Conservation (phyloP, 2,797 vertebrate species). For the Microcaecilia unicolor region DNA sequence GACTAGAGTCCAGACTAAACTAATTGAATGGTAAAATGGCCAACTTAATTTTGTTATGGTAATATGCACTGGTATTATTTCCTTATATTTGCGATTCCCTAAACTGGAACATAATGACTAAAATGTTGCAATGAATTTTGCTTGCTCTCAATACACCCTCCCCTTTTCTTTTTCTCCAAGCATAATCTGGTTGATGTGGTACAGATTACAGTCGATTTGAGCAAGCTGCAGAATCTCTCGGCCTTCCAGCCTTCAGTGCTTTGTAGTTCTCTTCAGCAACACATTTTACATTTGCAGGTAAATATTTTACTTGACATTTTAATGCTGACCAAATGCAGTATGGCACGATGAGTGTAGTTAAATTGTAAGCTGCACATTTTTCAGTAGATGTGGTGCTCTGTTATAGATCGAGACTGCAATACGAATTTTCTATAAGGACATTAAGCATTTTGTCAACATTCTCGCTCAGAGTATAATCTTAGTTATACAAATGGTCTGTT, state of each 20-base stretch:
- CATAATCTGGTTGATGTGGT: conserved; percentile 73
- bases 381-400: too few relatives aligned
- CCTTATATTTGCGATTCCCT: conserved; percentile 20
- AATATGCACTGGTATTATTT: too few relatives aligned
- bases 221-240: conserved; percentile 51
- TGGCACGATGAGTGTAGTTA: conserved; percentile 24
- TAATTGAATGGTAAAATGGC: too few relatives aligned
- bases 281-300: conserved; percentile 85
- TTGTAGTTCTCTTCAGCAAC: conserved; percentile 69
- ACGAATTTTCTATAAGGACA: too few relatives aligned
- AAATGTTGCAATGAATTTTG: conserved; percentile 35
- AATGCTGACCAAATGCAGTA: conserved; percentile 9
- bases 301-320: conserved; percentile 30
- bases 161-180: conserved; percentile 56
- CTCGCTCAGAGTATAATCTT: too few relatives aligned
- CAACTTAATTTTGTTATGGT: too few relatives aligned
- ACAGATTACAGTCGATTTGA: conserved; percentile 69
- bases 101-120: conserved; percentile 12
- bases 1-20: too few relatives aligned
- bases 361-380: conserved; percentile 8
- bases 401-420: too few relatives aligned
- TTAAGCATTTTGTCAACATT: too few relatives aligned
- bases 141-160: too few relatives aligned
- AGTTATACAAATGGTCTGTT: too few relatives aligned
- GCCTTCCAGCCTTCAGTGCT: conserved; percentile 56